Percentiles rank a stretch among this genome's conserved stretches.
These are phyloP conservation scores for Sphaeramia orbicularis DNA, from an alignment of 2,797 vertebrate genomes.

Conservation along the genomic window DNA sequence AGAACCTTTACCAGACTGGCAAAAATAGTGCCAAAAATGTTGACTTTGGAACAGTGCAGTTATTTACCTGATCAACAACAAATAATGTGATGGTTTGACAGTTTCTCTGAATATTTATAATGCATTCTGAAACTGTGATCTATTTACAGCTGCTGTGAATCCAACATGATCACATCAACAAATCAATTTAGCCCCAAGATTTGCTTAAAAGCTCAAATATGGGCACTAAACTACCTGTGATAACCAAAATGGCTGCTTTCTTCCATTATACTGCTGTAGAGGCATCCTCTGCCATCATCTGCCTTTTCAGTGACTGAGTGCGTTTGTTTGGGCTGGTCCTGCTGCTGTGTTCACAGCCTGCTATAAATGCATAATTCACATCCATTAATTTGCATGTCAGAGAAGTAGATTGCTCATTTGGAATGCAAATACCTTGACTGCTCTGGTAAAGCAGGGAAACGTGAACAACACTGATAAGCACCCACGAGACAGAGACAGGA, in stretches of 20 bases:
- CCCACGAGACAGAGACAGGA: conserved; percentile 34
- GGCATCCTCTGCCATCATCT: conserved; percentile 28
- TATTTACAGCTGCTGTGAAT: too few relatives aligned
- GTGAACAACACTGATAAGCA: conserved; percentile 73
- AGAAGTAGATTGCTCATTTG: conserved; percentile 81
- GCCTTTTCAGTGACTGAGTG: conserved; percentile 10
- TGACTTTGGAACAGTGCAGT: too few relatives aligned
- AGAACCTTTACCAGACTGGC: too few relatives aligned
- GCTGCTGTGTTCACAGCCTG: conserved; percentile 56
- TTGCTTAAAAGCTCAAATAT: background rate
- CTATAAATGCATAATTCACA: conserved; percentile 80
- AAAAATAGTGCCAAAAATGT: too few relatives aligned
- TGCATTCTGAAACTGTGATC: too few relatives aligned
- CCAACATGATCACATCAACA: too few relatives aligned
- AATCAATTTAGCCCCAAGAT: too few relatives aligned
- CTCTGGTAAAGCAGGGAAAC: conserved; percentile 66
- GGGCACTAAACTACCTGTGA: conserved; percentile 1
- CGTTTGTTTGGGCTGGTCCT: conserved; percentile 29
- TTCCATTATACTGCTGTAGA: background rate
- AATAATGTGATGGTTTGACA: too few relatives aligned
- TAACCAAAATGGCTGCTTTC: conserved; percentile 31
- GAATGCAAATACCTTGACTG: conserved; percentile 84
- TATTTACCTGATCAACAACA: too few relatives aligned
- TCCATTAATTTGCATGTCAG: conserved; percentile 84
- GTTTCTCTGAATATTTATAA: too few relatives aligned